Conservation (phyloP, 2,113 vertebrate genomes). For the Ochotona curzoniae region DNA sequence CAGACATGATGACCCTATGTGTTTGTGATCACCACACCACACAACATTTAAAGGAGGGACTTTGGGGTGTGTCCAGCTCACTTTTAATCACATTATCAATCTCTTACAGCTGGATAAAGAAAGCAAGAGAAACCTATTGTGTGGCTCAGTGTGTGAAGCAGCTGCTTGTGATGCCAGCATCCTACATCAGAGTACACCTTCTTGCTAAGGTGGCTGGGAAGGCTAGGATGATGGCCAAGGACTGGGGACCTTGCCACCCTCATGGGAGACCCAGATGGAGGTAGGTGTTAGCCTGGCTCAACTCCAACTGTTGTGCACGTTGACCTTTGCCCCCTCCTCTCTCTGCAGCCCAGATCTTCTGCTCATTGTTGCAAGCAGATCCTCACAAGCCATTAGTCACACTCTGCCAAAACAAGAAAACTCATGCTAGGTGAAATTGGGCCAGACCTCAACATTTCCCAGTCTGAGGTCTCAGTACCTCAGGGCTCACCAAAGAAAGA, state of each 20-base stretch:
- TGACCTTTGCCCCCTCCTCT: neutral
- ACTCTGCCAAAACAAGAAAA: neutral
- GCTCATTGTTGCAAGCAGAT: neutral
- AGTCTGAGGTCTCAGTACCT: neutral
- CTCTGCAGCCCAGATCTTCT: neutral
- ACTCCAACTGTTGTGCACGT: no score
- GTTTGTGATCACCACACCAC: neutral
- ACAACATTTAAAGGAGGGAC: neutral
- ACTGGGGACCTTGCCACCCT: no score
- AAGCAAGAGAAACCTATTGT: neutral
- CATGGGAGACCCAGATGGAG: neutral
- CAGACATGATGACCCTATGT: neutral
- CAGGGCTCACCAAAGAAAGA: neutral
- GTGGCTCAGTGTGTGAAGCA: no score
- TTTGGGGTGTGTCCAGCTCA: neutral
- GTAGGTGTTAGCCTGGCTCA: no score
- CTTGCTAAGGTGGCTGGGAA: no score
- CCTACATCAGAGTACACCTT: no score
- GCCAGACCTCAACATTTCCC: neutral
- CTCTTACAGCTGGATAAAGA: neutral
- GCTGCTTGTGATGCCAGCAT: no score
- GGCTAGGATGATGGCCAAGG: no score
- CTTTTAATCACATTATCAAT: neutral
- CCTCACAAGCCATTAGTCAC: neutral
- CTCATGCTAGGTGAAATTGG: neutral